Evolutionary conservation across 2,888 invertebrate species (phyloP), one percentile per base, ranked within the genome.

Genomic region (Loripinus fragilis): DNA sequence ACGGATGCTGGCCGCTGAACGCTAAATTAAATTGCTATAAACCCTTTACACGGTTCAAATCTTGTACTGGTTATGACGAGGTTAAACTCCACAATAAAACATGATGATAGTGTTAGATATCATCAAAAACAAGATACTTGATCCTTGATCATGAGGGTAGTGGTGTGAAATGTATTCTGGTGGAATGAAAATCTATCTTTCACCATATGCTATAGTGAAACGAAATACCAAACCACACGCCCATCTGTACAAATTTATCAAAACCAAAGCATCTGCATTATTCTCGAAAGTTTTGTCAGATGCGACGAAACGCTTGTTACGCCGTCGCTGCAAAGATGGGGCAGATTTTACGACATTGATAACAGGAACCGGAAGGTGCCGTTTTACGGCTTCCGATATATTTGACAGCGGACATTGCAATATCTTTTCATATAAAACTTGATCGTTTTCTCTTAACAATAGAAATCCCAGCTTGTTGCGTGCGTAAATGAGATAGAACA

Each of bases 1-100:
- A 33, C 60, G 60, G 60, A 60, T 60, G 60, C 28, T 60, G 60
- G 28, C 20, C 17, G 1, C 33, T 30, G 60, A 33, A 60, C 60
- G 60, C 60, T 60, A 60, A 60, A 60, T 60, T 60, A 60, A 60
- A 60, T 60, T 7, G 20, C 60, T 20, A 60, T 60, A 60, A 60
- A 60, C 30, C 33, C 10, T 60, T 60, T 60, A 33, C 10, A 33
- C 30, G 33, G 17, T 33, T 60, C 33, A 8, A 60, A 60, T 17
- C 30, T 33, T 60, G 60, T 60, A 33, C 60, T 33, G 7, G 60
- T 33, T 60, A 60, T 60, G 60, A 60, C 28, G 20, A 33, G 23
- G 60, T 60, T 60, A 28, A 60, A 60, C 25, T 33, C 33, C 20
- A 60, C 60, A 60, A 33, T 60, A 60, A 23, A 60, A 7, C 60